These are phyloP conservation scores for Oikopleura vanhoeffeni DNA, from an alignment of 23 tunicate species.

Conservation along the genomic window DNA sequence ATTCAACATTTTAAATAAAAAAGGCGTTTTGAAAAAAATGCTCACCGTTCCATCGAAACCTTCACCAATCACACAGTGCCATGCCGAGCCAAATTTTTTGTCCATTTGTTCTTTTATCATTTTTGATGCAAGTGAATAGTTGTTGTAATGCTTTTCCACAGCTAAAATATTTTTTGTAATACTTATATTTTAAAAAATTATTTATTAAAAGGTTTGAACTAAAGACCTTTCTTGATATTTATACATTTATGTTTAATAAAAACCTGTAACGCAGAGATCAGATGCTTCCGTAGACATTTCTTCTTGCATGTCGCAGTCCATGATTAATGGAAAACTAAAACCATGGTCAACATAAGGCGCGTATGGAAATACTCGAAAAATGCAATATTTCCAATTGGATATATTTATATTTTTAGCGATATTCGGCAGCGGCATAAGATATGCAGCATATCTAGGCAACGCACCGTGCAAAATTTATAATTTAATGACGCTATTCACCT, in stretches of 20 bases:
- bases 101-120: conserved; percentile 99
- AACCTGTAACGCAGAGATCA: conserved; percentile 87
- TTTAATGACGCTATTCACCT: too few relatives aligned
- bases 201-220: neutral
- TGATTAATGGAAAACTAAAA: neutral
- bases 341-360: too few relatives aligned
- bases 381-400: too few relatives aligned
- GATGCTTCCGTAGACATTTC: conserved; percentile 95
- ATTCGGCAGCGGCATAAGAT: too few relatives aligned
- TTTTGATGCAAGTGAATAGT: conserved; percentile 44
- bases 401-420: too few relatives aligned
- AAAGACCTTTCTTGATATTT: too few relatives aligned
- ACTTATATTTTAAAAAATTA: too few relatives aligned
- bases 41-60: conserved; percentile 23
- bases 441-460: too few relatives aligned
- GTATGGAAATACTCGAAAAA: too few relatives aligned
- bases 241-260: too few relatives aligned
- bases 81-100: conserved; percentile 94
- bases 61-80: conserved; percentile 95
- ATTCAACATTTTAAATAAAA: too few relatives aligned
- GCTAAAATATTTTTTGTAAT: neutral
- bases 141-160: neutral
- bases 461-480: too few relatives aligned
- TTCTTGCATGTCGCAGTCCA: conserved; percentile 76
- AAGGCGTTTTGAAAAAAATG: neutral